These are phyloP conservation scores for Hippoglossus stenolepis DNA, from an alignment of 2,113 vertebrate species.

Conservation along the genomic window DNA sequence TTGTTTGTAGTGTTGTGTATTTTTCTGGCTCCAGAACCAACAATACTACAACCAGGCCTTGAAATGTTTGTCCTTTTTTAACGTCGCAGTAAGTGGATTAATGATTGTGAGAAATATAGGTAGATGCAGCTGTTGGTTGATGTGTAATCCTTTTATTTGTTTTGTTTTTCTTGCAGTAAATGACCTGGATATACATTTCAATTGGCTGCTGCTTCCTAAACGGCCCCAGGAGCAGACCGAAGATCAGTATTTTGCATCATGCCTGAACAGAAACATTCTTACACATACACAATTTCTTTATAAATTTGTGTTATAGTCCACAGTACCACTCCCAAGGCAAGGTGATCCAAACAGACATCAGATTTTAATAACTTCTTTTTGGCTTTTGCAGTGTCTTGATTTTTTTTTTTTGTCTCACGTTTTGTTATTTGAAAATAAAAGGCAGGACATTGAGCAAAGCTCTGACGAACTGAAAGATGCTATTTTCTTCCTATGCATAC, in stretches of 20 bases:
- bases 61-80: neutral
- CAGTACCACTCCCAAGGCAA: slow-evolving; percentile 16
- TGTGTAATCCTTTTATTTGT: neutral
- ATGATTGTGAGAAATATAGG: neutral
- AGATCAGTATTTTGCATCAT: slow-evolving; percentile 59
- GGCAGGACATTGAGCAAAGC: slow-evolving; percentile 21
- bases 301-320: slow-evolving; percentile 37
- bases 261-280: slow-evolving; percentile 53
- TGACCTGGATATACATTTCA: slow-evolving; percentile 55
- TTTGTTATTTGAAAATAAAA: slow-evolving; percentile 28
- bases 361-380: slow-evolving; percentile 50
- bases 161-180: slow-evolving; percentile 62
- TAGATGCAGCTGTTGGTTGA: neutral
- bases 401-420: slow-evolving; percentile 3
- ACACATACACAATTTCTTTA: slow-evolving; percentile 52
- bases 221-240: slow-evolving; percentile 45
- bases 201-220: slow-evolving; percentile 63
- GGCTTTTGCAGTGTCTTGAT: slow-evolving; percentile 41
- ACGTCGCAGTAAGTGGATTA: neutral
- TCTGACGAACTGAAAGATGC: slow-evolving; percentile 12
- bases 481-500: slow-evolving; percentile 10
- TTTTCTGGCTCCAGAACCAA: neutral
- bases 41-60: neutral
- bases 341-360: slow-evolving; percentile 27
- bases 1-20: too few relatives aligned